phyloP scores from a whole-genome alignment of 2,888 invertebrate species.

The Sinopyrophorus schimmeli region DNA sequence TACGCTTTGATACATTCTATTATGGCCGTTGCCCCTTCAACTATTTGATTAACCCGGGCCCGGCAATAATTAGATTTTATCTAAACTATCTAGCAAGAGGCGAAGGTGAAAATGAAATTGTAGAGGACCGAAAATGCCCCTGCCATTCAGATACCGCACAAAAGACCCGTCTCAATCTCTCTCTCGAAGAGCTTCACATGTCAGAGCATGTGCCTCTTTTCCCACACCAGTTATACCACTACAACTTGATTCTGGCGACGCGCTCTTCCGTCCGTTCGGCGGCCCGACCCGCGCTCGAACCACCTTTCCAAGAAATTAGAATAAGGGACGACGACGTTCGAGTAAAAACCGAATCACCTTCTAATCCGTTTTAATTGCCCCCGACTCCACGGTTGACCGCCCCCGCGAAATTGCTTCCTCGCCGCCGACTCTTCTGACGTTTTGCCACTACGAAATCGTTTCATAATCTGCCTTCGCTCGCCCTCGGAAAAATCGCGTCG shows the following conservation, averaged over 20 bases:
- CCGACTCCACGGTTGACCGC: background rate
- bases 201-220: constrained; percentile 37
- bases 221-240: constrained; percentile 33
- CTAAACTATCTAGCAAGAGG: constrained; percentile 23
- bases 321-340: too few species aligned
- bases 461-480: background rate
- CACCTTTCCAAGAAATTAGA: too few species aligned
- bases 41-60: constrained; percentile 19
- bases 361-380: constrained; percentile 4
- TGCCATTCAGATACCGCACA: constrained; percentile 34
- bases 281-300: too few species aligned
- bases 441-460: background rate
- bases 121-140: constrained; percentile 24
- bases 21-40: constrained; percentile 15
- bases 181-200: constrained; percentile 34
- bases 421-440: too few species aligned
- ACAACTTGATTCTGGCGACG: constrained; percentile 7
- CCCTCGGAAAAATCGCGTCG: background rate
- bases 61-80: constrained; percentile 28
- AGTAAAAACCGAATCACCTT: background rate
- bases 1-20: constrained; percentile 14
- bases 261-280: constrained; percentile 5
- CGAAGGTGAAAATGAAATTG: constrained; percentile 31
- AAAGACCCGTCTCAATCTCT: constrained; percentile 32
- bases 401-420: background rate